phyloP scores from a whole-genome alignment of 2,113 vertebrate species.

The Mobula hypostoma region DNA sequence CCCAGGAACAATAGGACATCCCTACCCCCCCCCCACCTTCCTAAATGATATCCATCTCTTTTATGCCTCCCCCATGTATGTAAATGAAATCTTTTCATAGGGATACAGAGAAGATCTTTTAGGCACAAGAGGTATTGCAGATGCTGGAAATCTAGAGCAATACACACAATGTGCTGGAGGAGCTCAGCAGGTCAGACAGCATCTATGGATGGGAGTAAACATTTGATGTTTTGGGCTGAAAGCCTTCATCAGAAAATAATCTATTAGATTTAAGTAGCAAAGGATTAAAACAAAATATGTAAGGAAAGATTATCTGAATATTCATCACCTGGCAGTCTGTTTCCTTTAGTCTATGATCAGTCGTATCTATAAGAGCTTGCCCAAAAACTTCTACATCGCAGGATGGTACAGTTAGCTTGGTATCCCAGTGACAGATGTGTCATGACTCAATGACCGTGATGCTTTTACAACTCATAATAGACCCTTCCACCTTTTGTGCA shows the following conservation, averaged over 20 bases:
- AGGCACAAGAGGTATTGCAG: too few species aligned
- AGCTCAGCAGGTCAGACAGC: too few species aligned
- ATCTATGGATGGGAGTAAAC: too few species aligned
- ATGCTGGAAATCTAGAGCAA: too few species aligned
- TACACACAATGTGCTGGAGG: too few species aligned
- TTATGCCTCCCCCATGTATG: background rate
- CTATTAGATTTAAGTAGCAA: background rate
- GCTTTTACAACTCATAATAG: too few species aligned
- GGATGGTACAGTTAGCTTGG: too few species aligned
- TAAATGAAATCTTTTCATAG: background rate
- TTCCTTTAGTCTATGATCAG: background rate
- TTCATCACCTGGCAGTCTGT: background rate
- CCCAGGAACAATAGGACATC: background rate
- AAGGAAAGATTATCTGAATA: background rate
- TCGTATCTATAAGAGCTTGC: background rate
- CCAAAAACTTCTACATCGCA: too few species aligned
- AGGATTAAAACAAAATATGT: background rate
- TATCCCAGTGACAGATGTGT: too few species aligned
- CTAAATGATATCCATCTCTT: background rate
- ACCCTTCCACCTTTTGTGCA: too few species aligned
- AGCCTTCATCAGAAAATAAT: background rate
- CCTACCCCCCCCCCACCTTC: background rate
- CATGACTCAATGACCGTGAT: too few species aligned
- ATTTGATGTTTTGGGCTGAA: too few species aligned
- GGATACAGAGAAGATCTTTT: background rate